These are phyloP conservation scores for Drosophila sucinea DNA, from an alignment of 1,140 invertebrate species.

Conservation along the genomic window DNA sequence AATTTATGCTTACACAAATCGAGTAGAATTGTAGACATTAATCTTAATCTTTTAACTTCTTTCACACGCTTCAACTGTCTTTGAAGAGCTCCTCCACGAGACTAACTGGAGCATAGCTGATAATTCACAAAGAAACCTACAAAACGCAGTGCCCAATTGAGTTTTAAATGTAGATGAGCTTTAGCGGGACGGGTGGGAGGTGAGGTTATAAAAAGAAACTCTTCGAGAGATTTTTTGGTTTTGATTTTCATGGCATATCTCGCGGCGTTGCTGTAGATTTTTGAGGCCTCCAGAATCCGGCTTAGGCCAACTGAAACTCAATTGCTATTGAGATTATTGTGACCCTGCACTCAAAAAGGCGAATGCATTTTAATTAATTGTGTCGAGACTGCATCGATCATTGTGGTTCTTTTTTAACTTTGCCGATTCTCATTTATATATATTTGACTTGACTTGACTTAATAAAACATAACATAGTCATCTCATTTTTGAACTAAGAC, in stretches of 20 bases:
- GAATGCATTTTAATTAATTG: constrained; percentile 61
- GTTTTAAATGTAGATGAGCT: neutral
- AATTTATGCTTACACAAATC: neutral
- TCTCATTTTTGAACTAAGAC: neutral
- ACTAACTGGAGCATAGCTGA: constrained; percentile 59
- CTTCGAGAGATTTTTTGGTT: neutral
- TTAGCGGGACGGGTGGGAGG: neutral
- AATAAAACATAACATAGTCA: neutral
- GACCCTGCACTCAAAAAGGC: constrained; percentile 55
- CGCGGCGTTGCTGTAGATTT: neutral
- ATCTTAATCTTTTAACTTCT: neutral
- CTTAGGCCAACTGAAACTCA: constrained; percentile 4
- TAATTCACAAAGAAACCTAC: constrained; percentile 55
- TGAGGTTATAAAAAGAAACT: neutral
- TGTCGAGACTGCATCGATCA: constrained; percentile 37
- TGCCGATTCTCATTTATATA: neutral
- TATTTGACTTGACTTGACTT: neutral
- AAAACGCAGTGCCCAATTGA: neutral
- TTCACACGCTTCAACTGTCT: constrained; percentile 30
- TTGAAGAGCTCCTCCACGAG: constrained; percentile 35
- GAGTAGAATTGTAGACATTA: neutral
- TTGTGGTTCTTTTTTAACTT: constrained; percentile 19
- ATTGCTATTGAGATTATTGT: constrained; percentile 3
- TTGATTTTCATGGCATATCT: neutral
- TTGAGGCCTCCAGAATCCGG: neutral